Conservation (phyloP, 2,888 invertebrate species). For the Ischnus inquisitorius region DNA sequence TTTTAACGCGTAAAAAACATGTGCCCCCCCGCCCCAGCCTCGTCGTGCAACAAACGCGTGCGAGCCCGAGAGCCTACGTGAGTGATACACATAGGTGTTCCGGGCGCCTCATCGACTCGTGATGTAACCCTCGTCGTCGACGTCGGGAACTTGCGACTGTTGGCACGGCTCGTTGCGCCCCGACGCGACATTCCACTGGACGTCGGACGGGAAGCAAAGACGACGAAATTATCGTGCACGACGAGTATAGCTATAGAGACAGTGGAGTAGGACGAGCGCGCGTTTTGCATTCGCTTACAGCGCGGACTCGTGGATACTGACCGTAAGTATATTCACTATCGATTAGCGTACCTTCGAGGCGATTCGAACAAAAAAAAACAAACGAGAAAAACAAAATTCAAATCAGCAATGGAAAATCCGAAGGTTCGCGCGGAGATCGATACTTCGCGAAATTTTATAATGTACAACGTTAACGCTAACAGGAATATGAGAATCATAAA, state of each 20-base stretch:
- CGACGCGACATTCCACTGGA: constrained; percentile 56
- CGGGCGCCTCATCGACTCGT: constrained; percentile 70
- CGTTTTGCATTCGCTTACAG: not conserved
- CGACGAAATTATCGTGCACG: constrained; percentile 33
- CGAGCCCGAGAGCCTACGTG: constrained; percentile 17
- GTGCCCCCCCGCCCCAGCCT: constrained; percentile 64
- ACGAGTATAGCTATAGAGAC: constrained; percentile 14
- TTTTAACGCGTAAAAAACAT: constrained; percentile 81
- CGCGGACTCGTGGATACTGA: constrained; percentile 6
- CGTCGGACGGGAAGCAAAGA: constrained; percentile 50
- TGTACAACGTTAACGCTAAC: too few relatives aligned
- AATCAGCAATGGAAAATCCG: too few relatives aligned
- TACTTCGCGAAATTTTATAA: too few relatives aligned
- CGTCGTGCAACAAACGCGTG: constrained; percentile 39
- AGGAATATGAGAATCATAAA: too few relatives aligned
- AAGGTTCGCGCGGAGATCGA: too few relatives aligned
- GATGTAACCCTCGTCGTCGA: constrained; percentile 75
- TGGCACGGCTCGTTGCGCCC: constrained; percentile 58
- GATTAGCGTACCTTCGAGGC: not conserved
- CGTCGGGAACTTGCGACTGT: constrained; percentile 38
- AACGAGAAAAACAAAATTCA: too few relatives aligned
- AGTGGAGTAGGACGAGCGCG: constrained; percentile 5
- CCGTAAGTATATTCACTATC: too few relatives aligned
- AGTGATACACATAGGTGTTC: constrained; percentile 37
- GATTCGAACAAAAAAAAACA: too few relatives aligned